Conservation (phyloP, 2,113 vertebrate species). For the Spermophilus dauricus region DNA sequence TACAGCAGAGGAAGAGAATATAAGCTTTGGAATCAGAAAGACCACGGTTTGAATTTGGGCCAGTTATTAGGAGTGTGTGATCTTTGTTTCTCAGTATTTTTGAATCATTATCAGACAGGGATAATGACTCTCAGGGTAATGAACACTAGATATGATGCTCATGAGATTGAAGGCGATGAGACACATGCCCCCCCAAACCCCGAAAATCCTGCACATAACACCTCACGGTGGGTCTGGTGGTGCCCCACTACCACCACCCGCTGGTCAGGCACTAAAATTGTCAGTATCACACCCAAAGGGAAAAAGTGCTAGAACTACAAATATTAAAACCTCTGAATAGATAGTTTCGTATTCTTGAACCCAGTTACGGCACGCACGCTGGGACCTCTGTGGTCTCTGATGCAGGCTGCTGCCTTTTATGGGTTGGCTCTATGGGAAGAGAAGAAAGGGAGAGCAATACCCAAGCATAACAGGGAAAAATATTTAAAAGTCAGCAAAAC, state of each 20-base stretch:
- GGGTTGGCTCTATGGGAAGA: not conserved
- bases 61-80: not conserved
- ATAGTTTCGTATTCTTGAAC: too few species aligned
- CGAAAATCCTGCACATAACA: not conserved
- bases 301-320: accelerated
- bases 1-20: not conserved
- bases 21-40: not conserved
- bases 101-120: not conserved
- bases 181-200: accelerated
- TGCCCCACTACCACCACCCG: conserved; percentile 52
- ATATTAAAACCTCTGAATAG: not conserved
- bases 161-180: accelerated
- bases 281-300: not conserved
- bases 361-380: accelerated
- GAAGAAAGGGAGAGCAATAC: too few species aligned
- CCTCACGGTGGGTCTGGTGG: not conserved
- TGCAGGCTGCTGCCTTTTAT: not conserved
- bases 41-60: not conserved
- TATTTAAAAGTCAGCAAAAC: not conserved
- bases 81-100: not conserved
- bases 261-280: conserved; percentile 65
- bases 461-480: not conserved
- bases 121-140: not conserved
- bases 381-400: not conserved
- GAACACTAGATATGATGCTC: too few species aligned